Evolutionary conservation across 2,888 invertebrate genomes (phyloP), one percentile per base, ranked within the genome.

Genomic region (Hirtodrosophila alboralis): DNA sequence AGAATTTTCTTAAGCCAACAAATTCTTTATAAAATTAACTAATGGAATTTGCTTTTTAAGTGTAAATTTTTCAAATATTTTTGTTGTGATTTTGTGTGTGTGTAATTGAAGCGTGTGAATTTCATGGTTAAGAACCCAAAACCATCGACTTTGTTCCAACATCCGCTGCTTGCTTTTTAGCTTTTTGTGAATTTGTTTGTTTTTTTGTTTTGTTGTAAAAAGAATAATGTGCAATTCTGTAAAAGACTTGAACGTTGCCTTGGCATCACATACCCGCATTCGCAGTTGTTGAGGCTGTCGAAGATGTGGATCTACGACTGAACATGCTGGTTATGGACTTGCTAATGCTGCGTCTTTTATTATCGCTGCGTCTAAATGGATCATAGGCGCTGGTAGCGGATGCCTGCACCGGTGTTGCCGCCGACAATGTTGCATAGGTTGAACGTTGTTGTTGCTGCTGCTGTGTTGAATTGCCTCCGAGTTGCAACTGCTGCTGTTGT

Each of bases 301-400:
- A 36, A 4, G 67, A 30, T 9, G 66, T 75, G 68, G 93, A 92
- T 56, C 94, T 93, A 67, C 93, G 91, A 79, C 93, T 93, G 71
- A 96, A 95, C 91, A 96, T 94, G 78, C 94, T 95, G 1, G 95
- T 94, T 44, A 96, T 91, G 16, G 95, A 94, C 38, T 93, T 93
- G 26, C 95, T 95, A 27, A 97, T 91, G 88, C 96, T 96, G 74
- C 94, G 92, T 21, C 96, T 92, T 88, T 95, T 96, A 7, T 93
- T 92, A 83, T 95, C 95, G 38, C 92, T 92, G 40, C 94, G 91
- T 54, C 92, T 92, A 83, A 94, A 94, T 0, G 93, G 91, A 83
- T 92, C 92, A 58, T 91, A 90, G 5, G 90, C 88, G 16, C 90
- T 90, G 16, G 87, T 88, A 6, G 90, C 89, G 33, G 90, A 89